Conservation (phyloP, 2,888 invertebrate genomes). For the Cordilura impudica region DNA sequence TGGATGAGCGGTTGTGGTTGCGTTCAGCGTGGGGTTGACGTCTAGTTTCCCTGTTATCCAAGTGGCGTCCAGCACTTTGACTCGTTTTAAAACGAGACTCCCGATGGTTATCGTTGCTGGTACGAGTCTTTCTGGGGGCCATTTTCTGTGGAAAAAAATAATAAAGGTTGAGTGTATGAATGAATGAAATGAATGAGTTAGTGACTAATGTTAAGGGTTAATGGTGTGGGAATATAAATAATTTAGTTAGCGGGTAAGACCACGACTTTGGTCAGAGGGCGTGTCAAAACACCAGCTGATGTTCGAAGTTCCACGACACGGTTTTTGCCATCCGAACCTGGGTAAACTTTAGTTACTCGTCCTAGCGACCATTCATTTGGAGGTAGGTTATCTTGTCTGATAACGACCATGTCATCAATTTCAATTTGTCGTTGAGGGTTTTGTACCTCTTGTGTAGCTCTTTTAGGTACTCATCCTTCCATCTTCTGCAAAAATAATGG, state of each 20-base stretch:
- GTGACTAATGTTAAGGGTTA: background rate
- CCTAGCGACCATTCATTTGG: too few relatives aligned
- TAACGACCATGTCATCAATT: too few relatives aligned
- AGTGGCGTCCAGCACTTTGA: too few relatives aligned
- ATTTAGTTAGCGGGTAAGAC: background rate
- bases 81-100: too few relatives aligned
- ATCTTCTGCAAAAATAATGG: too few relatives aligned
- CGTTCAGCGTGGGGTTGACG: background rate
- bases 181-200: background rate
- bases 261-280: conserved; percentile 4
- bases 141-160: background rate
- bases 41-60: too few relatives aligned
- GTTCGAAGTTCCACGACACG: conserved; percentile 2
- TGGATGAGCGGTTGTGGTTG: background rate
- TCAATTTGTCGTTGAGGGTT: too few relatives aligned
- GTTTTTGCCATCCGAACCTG: background rate
- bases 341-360: background rate
- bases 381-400: too few relatives aligned
- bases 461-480: too few relatives aligned
- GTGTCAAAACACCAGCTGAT: background rate
- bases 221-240: background rate
- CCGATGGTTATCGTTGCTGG: too few relatives aligned
- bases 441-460: too few relatives aligned
- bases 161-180: background rate
- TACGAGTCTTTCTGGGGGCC: background rate